Conservation (phyloP, 2,797 vertebrate species). For the Notamacropus eugenii region DNA sequence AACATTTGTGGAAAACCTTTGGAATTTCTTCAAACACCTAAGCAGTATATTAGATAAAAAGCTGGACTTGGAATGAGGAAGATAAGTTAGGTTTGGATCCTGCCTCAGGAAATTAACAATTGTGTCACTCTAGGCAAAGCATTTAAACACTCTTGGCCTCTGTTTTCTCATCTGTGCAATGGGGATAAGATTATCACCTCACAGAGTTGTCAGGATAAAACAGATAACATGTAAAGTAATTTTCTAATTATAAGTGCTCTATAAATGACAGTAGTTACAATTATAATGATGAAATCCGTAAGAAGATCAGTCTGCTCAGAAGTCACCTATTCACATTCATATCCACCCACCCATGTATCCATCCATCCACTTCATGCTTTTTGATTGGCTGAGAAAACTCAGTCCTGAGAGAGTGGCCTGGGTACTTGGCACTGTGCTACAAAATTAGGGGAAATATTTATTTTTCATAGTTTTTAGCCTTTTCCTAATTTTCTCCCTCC, state of each 20-base stretch:
- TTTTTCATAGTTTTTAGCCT: constrained; percentile 22
- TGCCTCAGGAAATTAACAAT: not conserved
- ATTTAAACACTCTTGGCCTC: not conserved
- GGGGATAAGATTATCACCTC: not conserved
- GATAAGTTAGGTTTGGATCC: not conserved
- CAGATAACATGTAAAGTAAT: not conserved
- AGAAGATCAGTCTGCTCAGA: not conserved
- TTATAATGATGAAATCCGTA: not conserved
- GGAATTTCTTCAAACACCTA: not conserved
- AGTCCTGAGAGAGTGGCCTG: not conserved
- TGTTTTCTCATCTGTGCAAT: not conserved
- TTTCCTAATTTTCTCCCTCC: not conserved
- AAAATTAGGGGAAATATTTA: constrained; percentile 31
- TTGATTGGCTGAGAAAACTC: not conserved
- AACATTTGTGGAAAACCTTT: not conserved
- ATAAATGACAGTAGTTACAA: not conserved
- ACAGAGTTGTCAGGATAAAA: not conserved
- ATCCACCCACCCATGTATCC: not conserved
- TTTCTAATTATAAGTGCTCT: not conserved
- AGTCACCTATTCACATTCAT: too few species aligned
- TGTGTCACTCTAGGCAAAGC: not conserved
- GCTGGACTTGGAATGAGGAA: not conserved
- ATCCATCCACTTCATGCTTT: not conserved
- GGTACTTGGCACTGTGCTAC: not conserved
- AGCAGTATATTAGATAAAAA: not conserved